A percentile compares a stretch with the other conserved stretches of the same genome.
These are phyloP conservation scores for Synergus laeviventris DNA, from an alignment of 2,888 invertebrate genomes.

Conservation along the genomic window DNA sequence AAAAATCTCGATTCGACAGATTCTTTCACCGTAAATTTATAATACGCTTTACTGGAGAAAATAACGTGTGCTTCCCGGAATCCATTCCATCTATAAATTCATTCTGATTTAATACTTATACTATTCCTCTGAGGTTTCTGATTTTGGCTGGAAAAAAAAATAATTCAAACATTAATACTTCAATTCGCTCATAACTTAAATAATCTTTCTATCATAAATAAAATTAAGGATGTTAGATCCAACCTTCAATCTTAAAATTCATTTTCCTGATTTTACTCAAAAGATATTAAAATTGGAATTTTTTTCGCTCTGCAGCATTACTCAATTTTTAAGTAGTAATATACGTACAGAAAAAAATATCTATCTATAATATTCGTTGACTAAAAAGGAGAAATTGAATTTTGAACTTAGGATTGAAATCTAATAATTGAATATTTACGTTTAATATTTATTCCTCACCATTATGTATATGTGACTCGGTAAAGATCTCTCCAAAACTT, in stretches of 20 bases:
- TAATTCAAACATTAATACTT: background rate
- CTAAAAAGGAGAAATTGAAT: too few relatives aligned
- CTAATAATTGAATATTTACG: background rate
- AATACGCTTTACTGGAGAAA: conserved; percentile 48
- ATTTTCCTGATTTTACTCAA: too few relatives aligned
- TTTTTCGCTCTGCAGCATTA: too few relatives aligned
- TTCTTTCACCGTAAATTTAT: background rate
- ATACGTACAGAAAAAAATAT: too few relatives aligned
- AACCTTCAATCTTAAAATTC: too few relatives aligned
- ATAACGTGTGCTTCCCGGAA: conserved; percentile 51
- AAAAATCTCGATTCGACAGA: conserved; percentile 44
- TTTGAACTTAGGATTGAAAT: background rate
- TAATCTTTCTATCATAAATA: too few relatives aligned
- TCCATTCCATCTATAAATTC: background rate
- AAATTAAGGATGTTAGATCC: too few relatives aligned
- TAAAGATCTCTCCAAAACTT: conserved; percentile 80
- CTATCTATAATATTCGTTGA: too few relatives aligned
- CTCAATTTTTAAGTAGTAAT: too few relatives aligned
- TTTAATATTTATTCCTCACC: conserved; percentile 73
- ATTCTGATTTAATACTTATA: conserved; percentile 14
- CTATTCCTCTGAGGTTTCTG: conserved; percentile 65
- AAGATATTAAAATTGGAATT: too few relatives aligned
- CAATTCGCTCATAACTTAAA: background rate
- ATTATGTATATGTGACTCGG: conserved; percentile 83
- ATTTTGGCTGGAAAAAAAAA: conserved; percentile 67